Conservation (phyloP, 2,888 invertebrate species). For the Pristionchus entomophagus region DNA sequence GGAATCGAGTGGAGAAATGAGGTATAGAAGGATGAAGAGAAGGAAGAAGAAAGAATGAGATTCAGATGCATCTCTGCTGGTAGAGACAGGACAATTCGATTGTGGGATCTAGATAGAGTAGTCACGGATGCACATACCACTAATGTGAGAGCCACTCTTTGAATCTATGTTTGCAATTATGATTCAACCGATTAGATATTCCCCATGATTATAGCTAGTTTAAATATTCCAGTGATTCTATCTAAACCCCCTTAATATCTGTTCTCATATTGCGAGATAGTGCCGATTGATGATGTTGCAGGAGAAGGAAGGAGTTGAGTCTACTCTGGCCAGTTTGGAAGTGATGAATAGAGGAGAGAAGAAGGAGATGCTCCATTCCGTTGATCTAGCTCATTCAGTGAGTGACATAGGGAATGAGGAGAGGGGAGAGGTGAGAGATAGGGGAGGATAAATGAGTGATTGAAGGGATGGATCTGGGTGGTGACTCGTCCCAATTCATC, state of each 20-base stretch:
- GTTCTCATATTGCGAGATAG: too few species aligned
- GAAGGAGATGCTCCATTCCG: constrained; percentile 26
- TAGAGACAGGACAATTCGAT: constrained; percentile 21
- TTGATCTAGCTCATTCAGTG: constrained; percentile 18
- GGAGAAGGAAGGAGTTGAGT: neutral
- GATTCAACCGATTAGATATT: too few species aligned
- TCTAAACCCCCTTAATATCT: too few species aligned
- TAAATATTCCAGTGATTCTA: too few species aligned
- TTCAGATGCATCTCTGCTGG: constrained; percentile 41
- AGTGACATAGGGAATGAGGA: neutral
- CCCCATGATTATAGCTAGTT: too few species aligned
- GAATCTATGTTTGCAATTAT: too few species aligned
- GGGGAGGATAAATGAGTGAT: neutral
- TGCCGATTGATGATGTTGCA: neutral
- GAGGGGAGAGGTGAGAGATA: too few species aligned
- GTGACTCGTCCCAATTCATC: constrained; percentile 35
- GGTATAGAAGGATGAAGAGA: neutral
- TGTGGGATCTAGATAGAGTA: constrained; percentile 39
- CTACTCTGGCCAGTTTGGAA: neutral
- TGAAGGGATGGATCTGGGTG: constrained; percentile 44
- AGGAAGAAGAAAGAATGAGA: neutral
- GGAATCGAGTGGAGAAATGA: constrained; percentile 19
- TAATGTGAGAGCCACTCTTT: neutral
- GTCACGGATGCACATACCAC: neutral
- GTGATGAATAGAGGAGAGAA: neutral